phyloP scores from a whole-genome alignment of 2,113 vertebrate species.

The Pygoscelis adeliae region DNA sequence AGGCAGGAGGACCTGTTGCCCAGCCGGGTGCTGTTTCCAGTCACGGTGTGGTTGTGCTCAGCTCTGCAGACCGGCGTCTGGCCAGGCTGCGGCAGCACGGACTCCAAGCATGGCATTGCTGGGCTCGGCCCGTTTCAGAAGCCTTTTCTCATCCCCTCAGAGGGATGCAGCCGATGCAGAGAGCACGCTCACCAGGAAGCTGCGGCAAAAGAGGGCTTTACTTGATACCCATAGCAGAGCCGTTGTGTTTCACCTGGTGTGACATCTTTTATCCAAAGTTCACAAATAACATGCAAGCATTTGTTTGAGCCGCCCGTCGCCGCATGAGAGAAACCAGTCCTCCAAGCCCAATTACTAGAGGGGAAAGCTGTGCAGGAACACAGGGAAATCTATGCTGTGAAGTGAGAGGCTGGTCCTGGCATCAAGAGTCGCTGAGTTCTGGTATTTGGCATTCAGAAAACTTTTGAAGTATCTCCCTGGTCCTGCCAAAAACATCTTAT shows the following conservation, averaged over 20 bases:
- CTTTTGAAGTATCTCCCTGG: background rate
- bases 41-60: background rate
- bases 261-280: background rate
- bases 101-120: background rate
- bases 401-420: background rate
- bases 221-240: background rate
- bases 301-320: background rate
- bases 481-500: background rate
- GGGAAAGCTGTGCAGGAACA: background rate
- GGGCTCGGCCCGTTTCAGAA: background rate
- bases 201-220: background rate
- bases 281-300: background rate
- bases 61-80: background rate
- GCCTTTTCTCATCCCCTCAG: background rate
- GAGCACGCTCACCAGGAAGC: background rate
- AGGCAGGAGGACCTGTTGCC: background rate
- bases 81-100: background rate
- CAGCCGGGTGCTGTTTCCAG: background rate
- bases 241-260: background rate
- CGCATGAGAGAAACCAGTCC: background rate
- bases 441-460: background rate
- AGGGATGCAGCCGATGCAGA: background rate
- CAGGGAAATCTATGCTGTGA: background rate
- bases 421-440: background rate
- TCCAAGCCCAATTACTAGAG: background rate